Evolutionary conservation across 1,140 invertebrate species (phyloP).

Genomic region (Aphelinus certus): DNA sequence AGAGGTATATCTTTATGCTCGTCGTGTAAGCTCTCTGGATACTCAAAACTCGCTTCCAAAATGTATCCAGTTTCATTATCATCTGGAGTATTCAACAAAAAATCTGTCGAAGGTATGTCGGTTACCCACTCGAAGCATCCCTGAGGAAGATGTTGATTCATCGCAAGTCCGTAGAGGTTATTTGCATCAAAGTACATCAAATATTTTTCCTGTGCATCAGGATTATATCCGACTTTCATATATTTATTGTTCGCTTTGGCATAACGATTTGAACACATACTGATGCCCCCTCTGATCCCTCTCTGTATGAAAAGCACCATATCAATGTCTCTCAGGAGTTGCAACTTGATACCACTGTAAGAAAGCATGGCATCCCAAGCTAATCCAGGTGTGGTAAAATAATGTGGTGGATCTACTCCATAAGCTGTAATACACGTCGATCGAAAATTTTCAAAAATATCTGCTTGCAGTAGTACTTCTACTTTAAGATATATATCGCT

Average conservation of each 20-base stretch:
- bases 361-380: conserved; percentile 61
- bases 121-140: conserved; percentile 62
- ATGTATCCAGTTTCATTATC: conserved; percentile 63
- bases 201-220: conserved; percentile 44
- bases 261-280: conserved; percentile 55
- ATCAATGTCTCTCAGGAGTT: conserved; percentile 58
- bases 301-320: conserved; percentile 52
- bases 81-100: conserved; percentile 38
- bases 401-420: conserved; percentile 51
- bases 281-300: conserved; percentile 56
- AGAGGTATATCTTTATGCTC: conserved; percentile 65
- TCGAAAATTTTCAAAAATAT: conserved; percentile 61
- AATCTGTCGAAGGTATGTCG: conserved; percentile 37
- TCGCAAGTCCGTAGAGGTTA: conserved; percentile 45
- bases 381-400: conserved; percentile 35
- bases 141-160: conserved; percentile 61
- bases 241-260: conserved; percentile 64
- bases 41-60: conserved; percentile 57
- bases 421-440: conserved; percentile 47
- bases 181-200: conserved; percentile 62
- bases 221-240: conserved; percentile 43
- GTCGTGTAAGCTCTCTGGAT: conserved; percentile 63
- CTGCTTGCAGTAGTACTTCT: conserved; percentile 58
- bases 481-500: conserved; percentile 62
- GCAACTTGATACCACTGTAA: conserved; percentile 58